Evolutionary conservation across 2,888 invertebrate genomes (phyloP), one percentile per base, ranked within the genome.

Genomic region (Pyrrhosoma nymphula): DNA sequence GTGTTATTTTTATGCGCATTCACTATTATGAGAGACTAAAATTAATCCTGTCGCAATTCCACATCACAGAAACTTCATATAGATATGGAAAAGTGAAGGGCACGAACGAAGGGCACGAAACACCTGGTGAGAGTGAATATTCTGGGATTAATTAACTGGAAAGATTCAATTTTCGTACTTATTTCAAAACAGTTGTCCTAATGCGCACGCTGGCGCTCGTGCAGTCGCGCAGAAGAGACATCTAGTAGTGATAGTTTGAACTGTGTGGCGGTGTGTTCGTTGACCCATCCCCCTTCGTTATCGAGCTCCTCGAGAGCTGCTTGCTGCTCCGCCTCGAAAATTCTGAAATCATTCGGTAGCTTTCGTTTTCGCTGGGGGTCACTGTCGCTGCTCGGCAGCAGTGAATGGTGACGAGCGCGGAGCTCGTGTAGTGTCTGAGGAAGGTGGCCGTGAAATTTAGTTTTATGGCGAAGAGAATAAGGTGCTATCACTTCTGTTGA

Each of bases 301-400:
- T 82, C 82, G 82, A 82, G 82, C 82, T 82, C 82, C 26, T n/a
- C 2, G 82, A 69, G 69, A 60, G 20, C 60, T 23, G 26, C 82
- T 2, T 23, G 26, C 82, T 2, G 14, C 82, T 82, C 82, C 82
- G 30, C 35, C 82, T 82, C 12, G 35, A 82, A n/a, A 82, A 35
- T 82, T 82, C 82, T 30, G 35, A 35, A 82, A 82, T 82, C 90
- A 60, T 60, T 91, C 39, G 60, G 90, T 90, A 30, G 60, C 90
- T 91, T 60, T 60, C 90, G 90, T 91, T 91, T 91, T 60, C 90
- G 55, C 60, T 91, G 35, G 60, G 60, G 90, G 35, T 60, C 90
- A 91, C 39, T 60, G 90, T 91, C 90, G 35, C 90, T 60, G 82
- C 82, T 30, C 82, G 3, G 82, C 82, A 82, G 82, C 82, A 82